Evolutionary conservation across 1,140 invertebrate genomes (phyloP).

Genomic region (Druon quercuslanigerum): DNA sequence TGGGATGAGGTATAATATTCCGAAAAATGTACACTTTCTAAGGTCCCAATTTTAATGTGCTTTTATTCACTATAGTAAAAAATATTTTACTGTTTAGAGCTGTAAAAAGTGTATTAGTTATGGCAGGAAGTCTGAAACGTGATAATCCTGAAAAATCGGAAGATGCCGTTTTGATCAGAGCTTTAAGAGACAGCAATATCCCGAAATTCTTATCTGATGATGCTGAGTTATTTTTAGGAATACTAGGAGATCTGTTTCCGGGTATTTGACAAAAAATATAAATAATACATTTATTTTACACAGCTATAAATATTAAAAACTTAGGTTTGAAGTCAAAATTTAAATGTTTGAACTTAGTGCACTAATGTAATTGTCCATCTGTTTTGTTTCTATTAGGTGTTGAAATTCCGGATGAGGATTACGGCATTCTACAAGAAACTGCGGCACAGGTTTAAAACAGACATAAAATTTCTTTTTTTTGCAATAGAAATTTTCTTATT

Average conservation of each 20-base stretch:
- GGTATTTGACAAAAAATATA: background rate
- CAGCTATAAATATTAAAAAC: no score
- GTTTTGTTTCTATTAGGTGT: constrained; percentile 81
- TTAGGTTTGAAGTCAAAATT: no score
- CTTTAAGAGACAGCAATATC: constrained; percentile 92
- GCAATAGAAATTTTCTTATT: background rate
- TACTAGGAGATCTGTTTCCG: constrained; percentile 88
- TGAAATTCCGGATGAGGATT: constrained; percentile 85
- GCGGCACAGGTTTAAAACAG: constrained; percentile 68
- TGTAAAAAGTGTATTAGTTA: constrained; percentile 83
- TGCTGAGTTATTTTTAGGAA: constrained; percentile 88
- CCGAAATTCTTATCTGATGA: constrained; percentile 94
- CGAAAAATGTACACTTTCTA: no score
- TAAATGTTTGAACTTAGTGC: background rate
- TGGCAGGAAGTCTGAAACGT: constrained; percentile 92
- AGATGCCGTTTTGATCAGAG: constrained; percentile 87
- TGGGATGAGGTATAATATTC: constrained; percentile 87
- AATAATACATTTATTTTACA: no score
- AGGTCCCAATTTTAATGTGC: no score
- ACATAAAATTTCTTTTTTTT: background rate
- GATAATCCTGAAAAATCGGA: constrained; percentile 88
- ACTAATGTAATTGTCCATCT: background rate
- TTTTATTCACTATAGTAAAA: no score
- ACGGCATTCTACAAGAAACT: constrained; percentile 81
- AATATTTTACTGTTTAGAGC: constrained; percentile 61